These are phyloP conservation scores for Eupithecia subumbrata DNA, from an alignment of 2,888 invertebrate genomes.

Conservation along the genomic window DNA sequence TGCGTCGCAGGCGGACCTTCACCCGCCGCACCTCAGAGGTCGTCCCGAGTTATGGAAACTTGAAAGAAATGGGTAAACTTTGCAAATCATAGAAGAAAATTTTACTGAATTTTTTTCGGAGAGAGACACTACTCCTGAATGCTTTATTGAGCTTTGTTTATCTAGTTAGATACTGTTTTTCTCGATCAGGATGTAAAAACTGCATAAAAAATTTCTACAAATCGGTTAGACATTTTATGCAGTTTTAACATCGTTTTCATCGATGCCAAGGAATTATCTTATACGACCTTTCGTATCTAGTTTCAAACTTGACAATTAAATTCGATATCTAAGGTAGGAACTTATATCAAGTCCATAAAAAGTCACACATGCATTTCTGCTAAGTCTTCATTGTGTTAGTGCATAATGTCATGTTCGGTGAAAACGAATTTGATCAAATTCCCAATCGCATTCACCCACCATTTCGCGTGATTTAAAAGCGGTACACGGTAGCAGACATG, in stretches of 20 bases:
- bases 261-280: background rate
- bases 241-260: background rate
- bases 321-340: background rate
- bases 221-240: too few species aligned
- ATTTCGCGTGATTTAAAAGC: constrained; percentile 14
- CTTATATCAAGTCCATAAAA: background rate
- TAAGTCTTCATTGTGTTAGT: background rate
- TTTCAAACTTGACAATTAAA: background rate
- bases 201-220: too few species aligned
- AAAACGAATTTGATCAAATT: background rate
- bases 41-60: too few species aligned
- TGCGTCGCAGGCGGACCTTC: too few species aligned
- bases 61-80: background rate
- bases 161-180: background rate
- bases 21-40: too few species aligned
- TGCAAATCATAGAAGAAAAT: background rate
- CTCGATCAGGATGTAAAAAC: background rate
- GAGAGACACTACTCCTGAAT: too few species aligned
- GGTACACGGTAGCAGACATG: background rate
- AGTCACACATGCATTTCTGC: too few species aligned
- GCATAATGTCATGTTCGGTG: background rate
- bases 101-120: background rate
- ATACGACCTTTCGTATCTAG: background rate
- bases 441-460: background rate
- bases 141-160: background rate